Evolutionary conservation across 2,113 vertebrate species (phyloP), one percentile per base, ranked within the genome.

Genomic region (Capra hircus): DNA sequence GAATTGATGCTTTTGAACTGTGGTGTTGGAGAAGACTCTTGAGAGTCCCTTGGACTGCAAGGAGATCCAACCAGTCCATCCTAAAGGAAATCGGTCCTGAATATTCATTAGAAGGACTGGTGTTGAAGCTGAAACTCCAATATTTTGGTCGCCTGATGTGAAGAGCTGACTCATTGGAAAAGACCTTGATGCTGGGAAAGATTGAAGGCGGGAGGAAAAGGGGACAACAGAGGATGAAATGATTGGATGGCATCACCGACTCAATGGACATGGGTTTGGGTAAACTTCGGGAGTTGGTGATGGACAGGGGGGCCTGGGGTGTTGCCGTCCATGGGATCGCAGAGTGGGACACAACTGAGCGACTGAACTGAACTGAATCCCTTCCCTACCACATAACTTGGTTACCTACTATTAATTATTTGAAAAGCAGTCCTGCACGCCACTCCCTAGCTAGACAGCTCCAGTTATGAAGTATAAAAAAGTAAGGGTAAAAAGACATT

Each of bases 271-370:
- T 21, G n/a, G 9, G 33, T 67, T 67, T 36, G 64, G 2, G 64
- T 36, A 36, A 36, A 36, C 33, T 67, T 2, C 0, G 0, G 8
- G 17, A 19, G 17, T 11, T 36, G 64, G 33, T 67, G 17, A 67
- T 11, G 64, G 33, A 67, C 17, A 36, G 8, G 64, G n/a, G 36
- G 64, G 64, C 33, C 64, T 67, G 33, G n/a, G 15, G 64, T 67
- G n/a, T 17, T 67, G 64, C 17, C 1, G 0, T 67, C 4, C 64
- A 0, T 67, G 64, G 33, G n/a, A 19, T 11, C 2, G 8, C 64
- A 21, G 17, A 67, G 64, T 36, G 4, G 8, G 8, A 67, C 64
- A 67, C 0, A 8, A 36, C 64, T 36, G 17, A 67, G 64, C 0
- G 8, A 67, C n/a, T 67, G 64, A n/a, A 36, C 17, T 67, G 33